Evolutionary conservation across 2,113 vertebrate genomes (phyloP), one percentile per base, ranked within the genome.

Genomic region (Parotia lawesii): DNA sequence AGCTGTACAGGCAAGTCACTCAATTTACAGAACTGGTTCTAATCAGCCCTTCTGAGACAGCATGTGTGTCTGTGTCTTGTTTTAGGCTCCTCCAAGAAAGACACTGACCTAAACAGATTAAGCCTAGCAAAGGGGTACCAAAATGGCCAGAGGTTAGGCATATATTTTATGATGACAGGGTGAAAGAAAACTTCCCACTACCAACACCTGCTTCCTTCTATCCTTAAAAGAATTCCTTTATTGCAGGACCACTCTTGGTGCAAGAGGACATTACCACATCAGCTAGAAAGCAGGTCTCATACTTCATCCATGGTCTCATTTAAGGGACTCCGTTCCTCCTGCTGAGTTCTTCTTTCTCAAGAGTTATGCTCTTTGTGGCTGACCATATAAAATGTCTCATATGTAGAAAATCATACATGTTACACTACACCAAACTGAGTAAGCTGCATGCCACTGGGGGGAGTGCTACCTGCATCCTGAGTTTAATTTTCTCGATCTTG

Each of bases 151-250:
- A 18, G 28, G 2, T 27, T 40, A 28, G 11, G 21, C 19, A 45
- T 31, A 21, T 27, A 10, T 57, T 47, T 85, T 85, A 37, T 15
- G 29, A 47, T 5, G 12, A 81, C 28, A 82, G 29, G 3, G 8
- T 56, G 29, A 70, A 85, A 73, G 24, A 78, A 67, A 60, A 64
- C 21, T 47, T 54, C 8, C 4, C 47, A 51, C 42, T 33, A 45
- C 14, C 23, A 90, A 37, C 31, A 87, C 2, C 5, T 0, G 0
- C 28, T 47, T 73, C 17, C 35, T 47, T 18, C 21, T 62, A 6
- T 4, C 9, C 22, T 78, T 54, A 53, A 35, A 73, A 70, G 5
- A 70, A 51, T 23, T 31, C 23, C 7, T 57, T 65, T 74, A 53
- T n/a, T 61, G 14, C 4, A 71, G 37, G 21, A 35, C n/a, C 11